Conservation (phyloP, 2,888 invertebrate genomes). For the Blastobasis adustella region DNA sequence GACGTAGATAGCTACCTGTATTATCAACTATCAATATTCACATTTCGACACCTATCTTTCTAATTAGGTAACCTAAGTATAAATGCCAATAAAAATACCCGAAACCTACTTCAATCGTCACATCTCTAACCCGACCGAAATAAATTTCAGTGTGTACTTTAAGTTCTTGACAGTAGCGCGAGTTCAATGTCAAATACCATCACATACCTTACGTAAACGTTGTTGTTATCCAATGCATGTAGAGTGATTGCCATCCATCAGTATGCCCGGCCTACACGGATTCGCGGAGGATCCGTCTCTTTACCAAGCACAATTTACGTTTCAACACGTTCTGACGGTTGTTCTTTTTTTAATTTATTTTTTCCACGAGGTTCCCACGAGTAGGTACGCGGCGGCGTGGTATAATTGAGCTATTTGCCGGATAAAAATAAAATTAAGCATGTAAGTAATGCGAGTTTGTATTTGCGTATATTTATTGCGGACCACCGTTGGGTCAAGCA, state of each 20-base stretch:
- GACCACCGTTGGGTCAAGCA: too few relatives aligned
- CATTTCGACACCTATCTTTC: too few relatives aligned
- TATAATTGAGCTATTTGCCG: slow-evolving; percentile 34
- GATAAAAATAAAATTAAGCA: slow-evolving; percentile 26
- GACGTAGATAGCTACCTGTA: too few relatives aligned
- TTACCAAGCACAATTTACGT: slow-evolving; percentile 49
- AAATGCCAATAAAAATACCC: too few relatives aligned
- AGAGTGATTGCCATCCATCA: slow-evolving; percentile 14
- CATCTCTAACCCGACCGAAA: too few relatives aligned
- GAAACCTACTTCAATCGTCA: too few relatives aligned
- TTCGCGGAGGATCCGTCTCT: slow-evolving; percentile 59
- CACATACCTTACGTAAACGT: slow-evolving; percentile 23
- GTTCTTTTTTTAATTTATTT: slow-evolving; percentile 40
- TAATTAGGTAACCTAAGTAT: too few relatives aligned
- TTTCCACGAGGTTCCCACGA: slow-evolving; percentile 58
- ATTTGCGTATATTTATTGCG: too few relatives aligned
- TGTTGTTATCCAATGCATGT: slow-evolving; percentile 27
- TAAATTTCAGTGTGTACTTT: too few relatives aligned
- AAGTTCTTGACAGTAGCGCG: background rate
- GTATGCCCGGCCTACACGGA: slow-evolving; percentile 32
- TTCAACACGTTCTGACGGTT: slow-evolving; percentile 42
- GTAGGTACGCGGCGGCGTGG: slow-evolving; percentile 39
- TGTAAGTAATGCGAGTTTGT: too few relatives aligned
- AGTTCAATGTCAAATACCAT: slow-evolving; percentile 21
- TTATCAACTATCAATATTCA: too few relatives aligned